These are phyloP conservation scores for Campylorhamphus procurvoides DNA, from an alignment of 2,113 vertebrate species.

Conservation along the genomic window DNA sequence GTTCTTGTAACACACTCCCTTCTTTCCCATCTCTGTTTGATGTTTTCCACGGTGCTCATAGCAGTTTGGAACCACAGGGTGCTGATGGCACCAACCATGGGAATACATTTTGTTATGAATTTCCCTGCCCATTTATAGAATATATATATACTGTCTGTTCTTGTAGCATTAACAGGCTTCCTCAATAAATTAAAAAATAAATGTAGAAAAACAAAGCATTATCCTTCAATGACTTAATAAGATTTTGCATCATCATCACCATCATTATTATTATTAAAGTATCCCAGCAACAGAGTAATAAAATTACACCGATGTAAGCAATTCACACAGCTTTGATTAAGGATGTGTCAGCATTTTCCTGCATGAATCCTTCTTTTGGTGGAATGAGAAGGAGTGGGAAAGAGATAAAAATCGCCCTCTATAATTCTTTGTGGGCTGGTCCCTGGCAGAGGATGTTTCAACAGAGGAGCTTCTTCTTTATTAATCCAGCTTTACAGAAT, in stretches of 20 bases:
- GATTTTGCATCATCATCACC: conserved; percentile 56
- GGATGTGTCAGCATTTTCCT: conserved; percentile 65
- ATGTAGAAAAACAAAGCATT: conserved; percentile 61
- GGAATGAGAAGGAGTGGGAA: conserved; percentile 55
- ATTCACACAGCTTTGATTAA: conserved; percentile 63
- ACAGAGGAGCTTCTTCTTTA: conserved; percentile 32
- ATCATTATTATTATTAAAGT: conserved; percentile 62
- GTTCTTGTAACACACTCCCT: not conserved
- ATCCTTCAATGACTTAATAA: conserved; percentile 63
- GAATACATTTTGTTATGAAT: not conserved
- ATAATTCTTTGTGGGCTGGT: conserved; percentile 48
- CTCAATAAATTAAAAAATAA: conserved; percentile 63
- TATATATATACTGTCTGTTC: conserved; percentile 36
- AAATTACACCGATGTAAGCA: conserved; percentile 64
- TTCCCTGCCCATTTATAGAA: conserved; percentile 40
- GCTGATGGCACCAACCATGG: not conserved
- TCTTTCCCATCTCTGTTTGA: conserved; percentile 14
- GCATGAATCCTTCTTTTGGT: conserved; percentile 52
- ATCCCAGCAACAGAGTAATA: conserved; percentile 58
- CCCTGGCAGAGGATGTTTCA: conserved; percentile 28
- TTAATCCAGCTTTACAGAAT: conserved; percentile 40
- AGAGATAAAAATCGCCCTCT: conserved; percentile 48
- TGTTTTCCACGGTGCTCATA: conserved; percentile 25
- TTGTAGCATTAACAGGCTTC: conserved; percentile 37
- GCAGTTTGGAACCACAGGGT: not conserved